Evolutionary conservation across 2,888 invertebrate species (phyloP), one percentile per base, ranked within the genome.

Genomic region (Drosophila lutescens): DNA sequence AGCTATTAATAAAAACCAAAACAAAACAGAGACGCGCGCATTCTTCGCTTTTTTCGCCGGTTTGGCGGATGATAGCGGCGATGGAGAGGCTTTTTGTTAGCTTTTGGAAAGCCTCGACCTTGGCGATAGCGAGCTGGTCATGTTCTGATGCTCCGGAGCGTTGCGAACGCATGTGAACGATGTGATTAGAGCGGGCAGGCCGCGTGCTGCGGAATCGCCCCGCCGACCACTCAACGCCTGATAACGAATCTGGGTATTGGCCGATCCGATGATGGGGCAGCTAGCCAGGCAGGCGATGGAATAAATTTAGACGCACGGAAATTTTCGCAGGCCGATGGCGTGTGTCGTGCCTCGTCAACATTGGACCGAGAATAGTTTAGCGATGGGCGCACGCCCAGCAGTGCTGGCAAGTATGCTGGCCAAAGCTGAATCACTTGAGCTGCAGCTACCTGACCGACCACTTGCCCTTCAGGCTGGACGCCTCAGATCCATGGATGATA

Each of bases 11-110:
- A 81, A 81, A 70, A 74, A 80, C 57, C 76, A 80, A 81, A 82
- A 66, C 49, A 74, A 74, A 84, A 80, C 80, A 82, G 66, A 82
- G 80, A 65, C 59, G 81, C 75, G 86, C 80, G 85, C 87, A 81
- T 38, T 67, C 36, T 36, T 43, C 43, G 72, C 47, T 58, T 76
- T 57, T 68, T 32, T 67, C 34, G 59, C 46, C 62, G 62, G 71
- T 79, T 71, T 68, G 44, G 66, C 54, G 74, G 74, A 61, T 75
- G 78, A 77, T 78, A 86, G 67, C 67, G 56, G 65, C 51, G 55
- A 46, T 67, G 46, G 56, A 63, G 69, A 59, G 67, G 12, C 47
- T 38, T 55, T 62, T 32, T 40, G n/a, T 44, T 41, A 17, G 23
- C 12, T 66, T 70, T 69, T 40, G 54, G 44, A 13, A 67, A 69